phyloP scores from a whole-genome alignment of 2,797 vertebrate species.

The Manis javanica region DNA sequence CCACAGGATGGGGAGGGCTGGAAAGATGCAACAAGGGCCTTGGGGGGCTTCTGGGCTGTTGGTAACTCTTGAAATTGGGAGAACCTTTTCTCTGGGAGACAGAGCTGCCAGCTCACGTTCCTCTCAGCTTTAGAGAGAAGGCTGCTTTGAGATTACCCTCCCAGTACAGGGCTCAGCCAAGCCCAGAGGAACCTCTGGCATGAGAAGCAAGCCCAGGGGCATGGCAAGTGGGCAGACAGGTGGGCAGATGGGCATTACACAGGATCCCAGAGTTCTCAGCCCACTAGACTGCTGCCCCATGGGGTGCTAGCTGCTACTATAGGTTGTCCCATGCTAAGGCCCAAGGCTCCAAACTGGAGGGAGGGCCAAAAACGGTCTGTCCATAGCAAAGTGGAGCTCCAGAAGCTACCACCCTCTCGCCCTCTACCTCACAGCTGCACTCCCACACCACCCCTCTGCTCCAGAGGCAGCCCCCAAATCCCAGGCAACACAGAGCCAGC shows the following conservation, averaged over 20 bases:
- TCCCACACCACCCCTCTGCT: neutral
- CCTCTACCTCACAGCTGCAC: neutral
- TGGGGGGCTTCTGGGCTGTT: neutral
- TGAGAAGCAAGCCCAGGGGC: neutral
- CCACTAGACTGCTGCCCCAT: neutral
- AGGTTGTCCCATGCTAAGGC: neutral
- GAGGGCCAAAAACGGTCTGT: neutral
- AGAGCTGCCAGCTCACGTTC: neutral
- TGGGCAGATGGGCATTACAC: neutral
- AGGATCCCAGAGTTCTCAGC: neutral
- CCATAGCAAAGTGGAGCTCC: neutral
- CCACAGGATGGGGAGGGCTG: neutral
- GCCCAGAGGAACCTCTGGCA: neutral
- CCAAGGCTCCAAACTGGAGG: neutral
- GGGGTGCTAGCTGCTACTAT: neutral
- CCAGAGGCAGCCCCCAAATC: neutral
- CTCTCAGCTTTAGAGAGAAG: neutral
- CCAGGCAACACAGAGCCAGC: neutral
- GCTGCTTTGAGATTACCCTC: neutral
- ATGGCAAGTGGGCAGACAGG: neutral
- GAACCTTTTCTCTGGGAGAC: neutral
- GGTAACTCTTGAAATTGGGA: neutral
- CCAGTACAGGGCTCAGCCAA: neutral
- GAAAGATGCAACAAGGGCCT: slow-evolving; percentile 3
- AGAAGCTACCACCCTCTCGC: neutral